Base-by-base conservation (phyloP, 2,113 vertebrate species). In the Bubo bubo region DNA sequence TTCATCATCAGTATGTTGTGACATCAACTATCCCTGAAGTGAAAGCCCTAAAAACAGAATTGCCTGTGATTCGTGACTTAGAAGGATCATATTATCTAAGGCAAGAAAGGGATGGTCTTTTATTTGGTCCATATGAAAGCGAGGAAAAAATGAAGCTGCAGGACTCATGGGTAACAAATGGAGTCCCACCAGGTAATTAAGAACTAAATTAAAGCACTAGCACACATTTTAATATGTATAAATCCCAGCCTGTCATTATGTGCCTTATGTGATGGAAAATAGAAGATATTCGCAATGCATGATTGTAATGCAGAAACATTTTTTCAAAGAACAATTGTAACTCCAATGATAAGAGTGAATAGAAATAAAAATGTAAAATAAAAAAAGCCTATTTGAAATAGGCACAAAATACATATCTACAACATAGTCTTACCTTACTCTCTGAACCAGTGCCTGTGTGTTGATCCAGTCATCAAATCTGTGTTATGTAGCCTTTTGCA, bases 1-100 rank as follows among this genome's bases (percentile, higher is more conserved):
- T 99, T 77, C 99, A 99, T 86, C 99, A 99, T 97, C 99, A 99
- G n/a, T 99, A 99, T 34, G 97, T 99, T 10, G 99, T 99, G 47
- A 99, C 99, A 3, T 98, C 99, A 2, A 99, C 99, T 2, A 97
- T 99, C 35, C 99, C 99, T 1, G 99, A 99, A 98, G 99, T 99
- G 82, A 99, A 99, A 98, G 99, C 98, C 67, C 97, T 99, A 95
- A 98, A 99, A 93, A 98, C 72, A 91, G 99, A 99, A 96, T 97
- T 99, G 39, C 98, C 99, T 0, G 99, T 99, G 68, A 98, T 99
- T 94, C 98, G 99, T 49, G 99, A 99, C 83, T 97, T 99, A 93
- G 99, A 99, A 97, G 98, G 98, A 19, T 99, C 99, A 0, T 99
- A 99, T 95, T 99, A 99, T 83, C 82, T 99, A 47, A 98, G 99